Conservation (phyloP, 2,797 vertebrate species). For the Acipenser oxyrinchus region DNA sequence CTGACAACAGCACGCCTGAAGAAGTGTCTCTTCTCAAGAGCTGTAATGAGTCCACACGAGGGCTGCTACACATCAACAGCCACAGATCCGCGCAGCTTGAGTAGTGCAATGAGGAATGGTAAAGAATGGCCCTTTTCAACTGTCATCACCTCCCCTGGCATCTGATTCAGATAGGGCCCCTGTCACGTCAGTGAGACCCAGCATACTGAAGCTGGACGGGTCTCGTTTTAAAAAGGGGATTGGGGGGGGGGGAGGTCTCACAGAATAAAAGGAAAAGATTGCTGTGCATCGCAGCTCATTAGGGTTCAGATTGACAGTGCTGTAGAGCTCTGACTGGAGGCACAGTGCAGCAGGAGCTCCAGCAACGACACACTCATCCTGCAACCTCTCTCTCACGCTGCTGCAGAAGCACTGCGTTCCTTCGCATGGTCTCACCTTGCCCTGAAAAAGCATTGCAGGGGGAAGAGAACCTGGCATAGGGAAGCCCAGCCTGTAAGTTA, state of each 20-base stretch:
- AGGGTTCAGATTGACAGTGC: neutral
- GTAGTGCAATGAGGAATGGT: neutral
- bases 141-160: neutral
- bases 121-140: neutral
- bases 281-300: neutral
- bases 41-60: slow-evolving; percentile 18
- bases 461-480: slow-evolving; percentile 8
- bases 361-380: too few relatives aligned
- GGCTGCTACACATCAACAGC: slow-evolving; percentile 22
- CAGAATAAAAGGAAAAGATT: neutral
- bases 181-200: neutral
- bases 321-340: neutral
- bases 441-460: neutral
- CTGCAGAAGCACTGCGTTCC: too few relatives aligned
- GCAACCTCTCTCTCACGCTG: too few relatives aligned
- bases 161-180: neutral
- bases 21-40: slow-evolving; percentile 12
- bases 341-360: too few relatives aligned
- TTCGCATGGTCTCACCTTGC: too few relatives aligned
- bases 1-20: neutral
- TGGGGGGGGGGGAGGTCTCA: neutral
- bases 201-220: neutral
- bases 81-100: slow-evolving; percentile 16
- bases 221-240: neutral
- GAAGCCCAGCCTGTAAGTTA: neutral